phyloP scores from a whole-genome alignment of 2,888 invertebrate genomes.

The Lacanobia oleracea region DNA sequence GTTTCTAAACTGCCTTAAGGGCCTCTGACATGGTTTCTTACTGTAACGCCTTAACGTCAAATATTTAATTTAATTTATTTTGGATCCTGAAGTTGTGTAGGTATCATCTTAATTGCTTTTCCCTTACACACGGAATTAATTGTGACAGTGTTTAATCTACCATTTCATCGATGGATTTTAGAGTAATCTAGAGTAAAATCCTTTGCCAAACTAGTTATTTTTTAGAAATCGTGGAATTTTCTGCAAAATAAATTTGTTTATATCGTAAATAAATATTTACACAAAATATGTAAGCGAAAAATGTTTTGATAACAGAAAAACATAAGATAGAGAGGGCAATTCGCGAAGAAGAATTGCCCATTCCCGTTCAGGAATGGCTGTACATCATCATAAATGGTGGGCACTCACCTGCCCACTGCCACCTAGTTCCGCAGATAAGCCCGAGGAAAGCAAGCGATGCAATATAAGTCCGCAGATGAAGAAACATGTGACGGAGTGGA shows the following conservation, averaged over 20 bases:
- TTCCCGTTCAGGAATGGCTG: conserved; percentile 20
- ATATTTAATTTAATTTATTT: not conserved
- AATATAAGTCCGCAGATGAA: conserved; percentile 13
- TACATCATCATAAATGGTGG: conserved; percentile 47
- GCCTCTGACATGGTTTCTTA: not conserved
- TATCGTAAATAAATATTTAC: conserved; percentile 32
- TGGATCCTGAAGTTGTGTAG: not conserved
- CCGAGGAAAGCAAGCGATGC: conserved; percentile 35
- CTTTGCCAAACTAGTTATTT: not conserved
- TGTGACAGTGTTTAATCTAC: not conserved
- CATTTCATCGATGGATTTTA: not conserved
- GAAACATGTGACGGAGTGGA: conserved; percentile 15
- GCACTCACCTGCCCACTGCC: conserved; percentile 7
- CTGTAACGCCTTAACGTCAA: not conserved
- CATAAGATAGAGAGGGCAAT: conserved; percentile 22
- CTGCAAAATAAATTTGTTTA: conserved; percentile 7
- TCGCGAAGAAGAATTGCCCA: conserved; percentile 36
- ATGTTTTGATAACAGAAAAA: conserved; percentile 30
- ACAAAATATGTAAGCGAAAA: conserved; percentile 7
- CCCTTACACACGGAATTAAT: not conserved
- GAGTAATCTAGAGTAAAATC: not conserved
- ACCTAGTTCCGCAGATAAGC: conserved; percentile 18
- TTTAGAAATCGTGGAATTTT: not conserved
- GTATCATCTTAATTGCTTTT: not conserved
- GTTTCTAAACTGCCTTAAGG: too few species aligned